Base-by-base conservation (phyloP, 2,113 vertebrate genomes). In the Pygoscelis antarcticus region DNA sequence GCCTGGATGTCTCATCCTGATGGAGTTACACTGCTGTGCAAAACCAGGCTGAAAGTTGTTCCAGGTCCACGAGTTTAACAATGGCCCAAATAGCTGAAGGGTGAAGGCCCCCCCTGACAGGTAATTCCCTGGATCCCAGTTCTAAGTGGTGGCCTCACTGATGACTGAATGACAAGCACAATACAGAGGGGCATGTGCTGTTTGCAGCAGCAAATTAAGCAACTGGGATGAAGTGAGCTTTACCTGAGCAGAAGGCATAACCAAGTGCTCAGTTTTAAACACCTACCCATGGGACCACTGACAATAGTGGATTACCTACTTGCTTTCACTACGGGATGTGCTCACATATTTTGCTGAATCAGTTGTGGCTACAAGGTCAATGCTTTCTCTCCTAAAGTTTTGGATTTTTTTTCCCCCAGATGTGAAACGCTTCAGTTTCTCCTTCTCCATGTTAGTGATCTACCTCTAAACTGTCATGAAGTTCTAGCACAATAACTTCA, bases 361-460 rank as follows among this genome's bases (percentile, higher is more conserved):
- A 42, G 15, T 55, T 3, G 0, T 34, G 36, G 16, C 16, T 72
- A 5, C 40, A 74, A 78, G 38, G 40, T 9, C 14, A 69, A 29
- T 75, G 20, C 19, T 69, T 66, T 72, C n/a, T 58, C 7, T 30
- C 30, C 16, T 69, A 60, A 69, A 22, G 16, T 57, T 54, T 57
- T 15, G 18, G 29, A 29, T 26, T 32, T 12, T 38, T 74, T 47
- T 71, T 19, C 14, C 3, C 29, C 13, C 12, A 52, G 14, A 57
- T 8, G 6, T 52, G 62, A 61, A 91, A 46, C 2, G 42, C 27
- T 46, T 70, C 57, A 9, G 3, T 27, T 74, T 61, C 40, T 90
- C 4, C 8, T 66, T 47, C 13, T 68, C 30, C 0, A 0, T 71
- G 36, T 66, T 88, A 44, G 16, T 19, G 19, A 30, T 83, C 51